Percentiles rank a stretch among this genome's conserved stretches.
These are phyloP conservation scores for Nomada goodeniana DNA, from an alignment of 2,888 invertebrate genomes.

Conservation along the genomic window DNA sequence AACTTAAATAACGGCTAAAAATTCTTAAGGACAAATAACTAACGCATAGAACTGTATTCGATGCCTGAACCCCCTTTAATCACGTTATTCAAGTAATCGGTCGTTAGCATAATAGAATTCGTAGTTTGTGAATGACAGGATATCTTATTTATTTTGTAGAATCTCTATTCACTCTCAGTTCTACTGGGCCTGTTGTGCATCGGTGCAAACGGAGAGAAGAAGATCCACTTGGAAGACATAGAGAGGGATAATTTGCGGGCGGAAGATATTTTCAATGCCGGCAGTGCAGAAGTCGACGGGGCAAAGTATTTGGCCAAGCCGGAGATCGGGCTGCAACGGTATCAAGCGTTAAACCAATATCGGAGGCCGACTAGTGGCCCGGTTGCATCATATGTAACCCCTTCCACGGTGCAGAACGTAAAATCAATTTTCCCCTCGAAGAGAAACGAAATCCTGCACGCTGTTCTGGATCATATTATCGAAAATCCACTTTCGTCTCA, in stretches of 20 bases:
- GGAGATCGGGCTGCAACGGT: conserved; percentile 71
- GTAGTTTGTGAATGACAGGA: neutral
- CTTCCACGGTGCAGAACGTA: conserved; percentile 58
- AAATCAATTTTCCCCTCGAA: conserved; percentile 40
- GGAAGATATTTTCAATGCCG: conserved; percentile 84
- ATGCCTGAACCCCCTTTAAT: too few species aligned
- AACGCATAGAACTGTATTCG: neutral
- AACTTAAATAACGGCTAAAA: conserved; percentile 6
- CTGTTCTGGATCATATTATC: neutral
- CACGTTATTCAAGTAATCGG: neutral
- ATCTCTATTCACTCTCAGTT: conserved; percentile 53
- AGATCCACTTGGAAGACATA: conserved; percentile 90
- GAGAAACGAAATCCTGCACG: neutral
- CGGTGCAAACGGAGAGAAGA: conserved; percentile 85
- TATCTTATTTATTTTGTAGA: conserved; percentile 70
- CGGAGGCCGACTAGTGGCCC: conserved; percentile 42
- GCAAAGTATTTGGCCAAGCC: conserved; percentile 71
- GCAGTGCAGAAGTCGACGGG: conserved; percentile 62
- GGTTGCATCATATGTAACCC: conserved; percentile 57
- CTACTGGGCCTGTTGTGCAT: conserved; percentile 72
- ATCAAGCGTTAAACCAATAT: conserved; percentile 67
- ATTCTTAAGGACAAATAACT: neutral
- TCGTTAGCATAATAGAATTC: neutral
- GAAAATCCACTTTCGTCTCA: too few species aligned
- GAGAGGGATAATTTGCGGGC: conserved; percentile 89